Conservation (phyloP, 2,888 invertebrate genomes). For the Seladonia tumulorum region DNA sequence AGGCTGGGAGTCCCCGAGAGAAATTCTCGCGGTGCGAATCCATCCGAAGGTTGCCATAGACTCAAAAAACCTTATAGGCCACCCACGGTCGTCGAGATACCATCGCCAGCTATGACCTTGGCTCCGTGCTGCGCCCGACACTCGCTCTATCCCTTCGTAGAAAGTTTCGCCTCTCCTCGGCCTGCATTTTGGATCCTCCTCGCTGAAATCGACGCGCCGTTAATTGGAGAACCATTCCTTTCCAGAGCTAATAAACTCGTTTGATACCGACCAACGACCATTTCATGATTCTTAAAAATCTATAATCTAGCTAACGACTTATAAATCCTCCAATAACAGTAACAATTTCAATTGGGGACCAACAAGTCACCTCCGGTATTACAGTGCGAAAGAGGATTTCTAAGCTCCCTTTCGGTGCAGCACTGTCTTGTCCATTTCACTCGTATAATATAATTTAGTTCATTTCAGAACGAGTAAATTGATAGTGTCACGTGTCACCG, state of each 20-base stretch:
- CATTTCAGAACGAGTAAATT: too few relatives aligned
- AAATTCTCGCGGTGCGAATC: slow-evolving; percentile 6
- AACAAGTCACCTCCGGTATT: background rate
- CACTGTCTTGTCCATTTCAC: too few relatives aligned
- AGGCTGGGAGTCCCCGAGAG: slow-evolving; percentile 1
- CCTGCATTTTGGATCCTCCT: background rate
- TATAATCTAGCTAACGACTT: background rate
- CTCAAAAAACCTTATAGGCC: slow-evolving; percentile 35
- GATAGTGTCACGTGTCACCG: too few relatives aligned
- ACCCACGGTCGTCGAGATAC: slow-evolving; percentile 37
- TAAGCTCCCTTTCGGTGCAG: too few relatives aligned
- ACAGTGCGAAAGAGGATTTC: too few relatives aligned
- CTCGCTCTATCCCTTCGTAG: slow-evolving; percentile 19
- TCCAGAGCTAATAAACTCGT: background rate
- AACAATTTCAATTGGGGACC: background rate
- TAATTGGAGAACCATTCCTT: background rate
- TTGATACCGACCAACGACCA: background rate
- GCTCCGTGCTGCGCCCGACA: background rate
- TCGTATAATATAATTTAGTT: too few relatives aligned
- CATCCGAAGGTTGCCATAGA: slow-evolving; percentile 16
- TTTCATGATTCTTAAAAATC: background rate
- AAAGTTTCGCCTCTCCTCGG: background rate
- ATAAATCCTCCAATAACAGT: background rate
- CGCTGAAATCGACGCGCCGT: background rate
- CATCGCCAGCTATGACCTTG: slow-evolving; percentile 28